phyloP scores from a whole-genome alignment of 2,888 invertebrate species.

The Agrilus mali region DNA sequence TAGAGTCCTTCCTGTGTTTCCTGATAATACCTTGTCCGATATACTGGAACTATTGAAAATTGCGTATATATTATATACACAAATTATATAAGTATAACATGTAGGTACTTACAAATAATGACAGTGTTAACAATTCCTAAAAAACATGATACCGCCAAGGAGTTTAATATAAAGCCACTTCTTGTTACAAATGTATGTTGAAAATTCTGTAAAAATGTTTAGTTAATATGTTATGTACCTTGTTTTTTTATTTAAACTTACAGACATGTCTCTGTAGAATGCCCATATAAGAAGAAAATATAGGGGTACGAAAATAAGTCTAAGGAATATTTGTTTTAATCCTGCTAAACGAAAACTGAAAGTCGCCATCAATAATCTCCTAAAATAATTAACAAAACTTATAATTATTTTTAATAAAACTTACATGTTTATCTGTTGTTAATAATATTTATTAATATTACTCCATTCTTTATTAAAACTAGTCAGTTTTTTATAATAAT shows the following conservation, averaged over 20 bases:
- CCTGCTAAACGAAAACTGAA: slow-evolving; percentile 67
- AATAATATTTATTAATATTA: no score
- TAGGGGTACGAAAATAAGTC: slow-evolving; percentile 61
- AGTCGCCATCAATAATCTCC: slow-evolving; percentile 64
- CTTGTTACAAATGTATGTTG: slow-evolving; percentile 59
- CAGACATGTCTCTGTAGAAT: slow-evolving; percentile 59
- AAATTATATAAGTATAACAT: background rate
- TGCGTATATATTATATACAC: background rate
- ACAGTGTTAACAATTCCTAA: slow-evolving; percentile 57
- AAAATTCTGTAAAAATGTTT: slow-evolving; percentile 32
- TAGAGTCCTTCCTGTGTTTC: slow-evolving; percentile 83
- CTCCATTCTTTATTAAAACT: no score
- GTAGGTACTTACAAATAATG: slow-evolving; percentile 47
- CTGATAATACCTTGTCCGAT: slow-evolving; percentile 85
- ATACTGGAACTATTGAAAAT: slow-evolving; percentile 51
- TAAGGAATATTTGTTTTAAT: slow-evolving; percentile 59
- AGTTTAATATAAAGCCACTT: slow-evolving; percentile 58
- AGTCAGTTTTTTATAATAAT: no score
- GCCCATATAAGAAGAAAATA: slow-evolving; percentile 67
- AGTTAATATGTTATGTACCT: no score
- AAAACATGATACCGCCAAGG: slow-evolving; percentile 53
- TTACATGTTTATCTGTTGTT: background rate
- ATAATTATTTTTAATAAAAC: no score
- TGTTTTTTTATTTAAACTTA: slow-evolving; percentile 17
- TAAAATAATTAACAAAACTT: slow-evolving; percentile 35